Conservation (phyloP, 2,888 invertebrate genomes). For the Apoderus coryli region DNA sequence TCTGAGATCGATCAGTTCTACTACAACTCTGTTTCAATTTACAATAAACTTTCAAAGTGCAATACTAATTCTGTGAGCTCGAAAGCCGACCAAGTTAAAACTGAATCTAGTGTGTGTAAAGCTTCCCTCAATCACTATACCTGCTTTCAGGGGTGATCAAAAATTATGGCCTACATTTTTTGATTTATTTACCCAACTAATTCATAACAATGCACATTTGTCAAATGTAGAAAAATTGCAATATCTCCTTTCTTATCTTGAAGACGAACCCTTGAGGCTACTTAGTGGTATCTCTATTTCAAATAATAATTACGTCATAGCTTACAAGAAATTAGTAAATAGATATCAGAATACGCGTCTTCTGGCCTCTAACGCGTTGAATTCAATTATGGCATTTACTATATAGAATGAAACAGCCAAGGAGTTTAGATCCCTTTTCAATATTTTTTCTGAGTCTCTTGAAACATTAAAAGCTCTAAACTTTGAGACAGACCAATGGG, state of each 20-base stretch:
- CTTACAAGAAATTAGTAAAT: slow-evolving; percentile 4
- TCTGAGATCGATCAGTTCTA: too few relatives aligned
- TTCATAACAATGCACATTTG: slow-evolving; percentile 4
- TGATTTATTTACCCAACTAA: slow-evolving; percentile 2
- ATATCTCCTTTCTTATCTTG: slow-evolving; percentile 4
- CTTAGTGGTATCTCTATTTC: slow-evolving; percentile 4
- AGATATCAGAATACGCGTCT: too few relatives aligned
- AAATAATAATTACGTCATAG: slow-evolving; percentile 1
- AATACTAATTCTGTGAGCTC: too few relatives aligned
- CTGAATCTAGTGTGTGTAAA: too few relatives aligned
- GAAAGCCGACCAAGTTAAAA: too few relatives aligned
- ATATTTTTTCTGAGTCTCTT: slow-evolving; percentile 7
- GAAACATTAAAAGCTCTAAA: slow-evolving; percentile 4
- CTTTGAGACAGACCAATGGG: slow-evolving; percentile 3
- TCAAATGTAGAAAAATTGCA: slow-evolving; percentile 3
- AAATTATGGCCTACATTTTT: slow-evolving; percentile 3
- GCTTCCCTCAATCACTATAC: background rate
- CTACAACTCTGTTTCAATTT: too few relatives aligned
- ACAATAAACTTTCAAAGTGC: too few relatives aligned
- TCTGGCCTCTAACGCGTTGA: slow-evolving; percentile 3
- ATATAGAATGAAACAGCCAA: slow-evolving; percentile 6
- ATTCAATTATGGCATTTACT: slow-evolving; percentile 3
- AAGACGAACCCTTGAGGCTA: slow-evolving; percentile 4
- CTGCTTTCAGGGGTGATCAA: slow-evolving; percentile 1
- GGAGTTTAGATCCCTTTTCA: slow-evolving; percentile 1